Conservation (phyloP, 53 echinoderm and acorn worm species). For the Pentamera pediparva region DNA sequence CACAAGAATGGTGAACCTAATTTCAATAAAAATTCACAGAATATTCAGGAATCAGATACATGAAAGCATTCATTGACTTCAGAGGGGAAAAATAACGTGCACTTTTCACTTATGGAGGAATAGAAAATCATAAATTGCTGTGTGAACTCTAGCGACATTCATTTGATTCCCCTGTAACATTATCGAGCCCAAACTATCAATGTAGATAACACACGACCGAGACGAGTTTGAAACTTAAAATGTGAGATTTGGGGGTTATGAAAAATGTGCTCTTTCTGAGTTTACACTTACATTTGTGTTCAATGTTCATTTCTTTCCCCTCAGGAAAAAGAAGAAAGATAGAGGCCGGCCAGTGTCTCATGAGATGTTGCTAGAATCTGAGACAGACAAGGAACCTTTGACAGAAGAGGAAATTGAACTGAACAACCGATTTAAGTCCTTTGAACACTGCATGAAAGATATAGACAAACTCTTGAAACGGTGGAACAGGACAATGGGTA, state of each 20-base stretch:
- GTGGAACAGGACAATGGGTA: slow-evolving; percentile 94
- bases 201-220: too few relatives aligned
- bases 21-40: too few relatives aligned
- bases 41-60: too few relatives aligned
- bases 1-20: too few relatives aligned
- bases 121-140: background rate
- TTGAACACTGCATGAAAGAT: slow-evolving; percentile 94
- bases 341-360: slow-evolving; percentile 91
- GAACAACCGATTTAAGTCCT: slow-evolving; percentile 79
- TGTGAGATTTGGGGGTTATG: too few relatives aligned
- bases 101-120: background rate
- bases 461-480: slow-evolving; percentile 79
- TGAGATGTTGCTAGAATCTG: slow-evolving; percentile 62
- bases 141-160: background rate
- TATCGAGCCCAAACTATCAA: too few relatives aligned
- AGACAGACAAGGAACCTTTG: slow-evolving; percentile 65
- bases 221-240: too few relatives aligned
- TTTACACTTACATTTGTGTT: background rate
- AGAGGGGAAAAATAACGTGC: too few relatives aligned
- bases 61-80: too few relatives aligned
- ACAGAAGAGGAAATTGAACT: slow-evolving; percentile 77
- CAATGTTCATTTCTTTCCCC: background rate
- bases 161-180: too few relatives aligned
- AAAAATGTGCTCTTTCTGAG: background rate
- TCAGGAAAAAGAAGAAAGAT: slow-evolving; percentile 91